A percentile compares a stretch with the other conserved stretches of the same genome.
Conservation (phyloP, 2,888 invertebrate genomes). For the Plagiodera versicolora region DNA sequence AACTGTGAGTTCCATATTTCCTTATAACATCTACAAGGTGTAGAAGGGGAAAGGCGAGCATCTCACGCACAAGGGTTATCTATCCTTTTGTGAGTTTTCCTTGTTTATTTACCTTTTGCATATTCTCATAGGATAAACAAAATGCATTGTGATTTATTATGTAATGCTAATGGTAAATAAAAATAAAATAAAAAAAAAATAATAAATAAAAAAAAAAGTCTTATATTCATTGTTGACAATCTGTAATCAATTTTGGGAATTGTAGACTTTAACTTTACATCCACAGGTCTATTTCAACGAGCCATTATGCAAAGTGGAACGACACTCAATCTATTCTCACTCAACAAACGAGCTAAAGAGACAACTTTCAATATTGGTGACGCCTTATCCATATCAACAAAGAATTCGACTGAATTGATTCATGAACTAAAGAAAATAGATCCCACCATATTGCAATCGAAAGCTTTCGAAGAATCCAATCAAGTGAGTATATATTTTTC, state of each 20-base stretch:
- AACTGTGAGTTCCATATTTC: too few relatives aligned
- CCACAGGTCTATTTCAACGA: slow-evolving; percentile 21
- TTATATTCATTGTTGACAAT: too few relatives aligned
- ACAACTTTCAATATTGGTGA: slow-evolving; percentile 19
- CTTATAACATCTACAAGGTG: too few relatives aligned
- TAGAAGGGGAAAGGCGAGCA: not conserved
- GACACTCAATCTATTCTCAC: slow-evolving; percentile 17
- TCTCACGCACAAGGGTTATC: not conserved
- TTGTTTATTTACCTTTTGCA: not conserved
- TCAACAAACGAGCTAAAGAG: slow-evolving; percentile 12
- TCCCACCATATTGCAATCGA: slow-evolving; percentile 9
- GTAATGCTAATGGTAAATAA: too few relatives aligned
- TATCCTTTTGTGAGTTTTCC: not conserved
- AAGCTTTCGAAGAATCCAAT: too few relatives aligned
- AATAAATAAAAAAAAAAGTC: too few relatives aligned
- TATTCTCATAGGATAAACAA: not conserved
- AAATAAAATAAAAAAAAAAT: too few relatives aligned
- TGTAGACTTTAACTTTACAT: too few relatives aligned
- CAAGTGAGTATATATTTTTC: too few relatives aligned
- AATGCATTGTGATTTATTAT: too few relatives aligned
- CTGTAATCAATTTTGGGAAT: too few relatives aligned
- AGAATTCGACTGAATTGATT: slow-evolving; percentile 13
- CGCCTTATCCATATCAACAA: slow-evolving; percentile 6
- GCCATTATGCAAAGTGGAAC: slow-evolving; percentile 27
- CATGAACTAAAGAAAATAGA: slow-evolving; percentile 9